Base-by-base conservation (phyloP, 2,113 vertebrate genomes). In the Ranitomeya variabilis region DNA sequence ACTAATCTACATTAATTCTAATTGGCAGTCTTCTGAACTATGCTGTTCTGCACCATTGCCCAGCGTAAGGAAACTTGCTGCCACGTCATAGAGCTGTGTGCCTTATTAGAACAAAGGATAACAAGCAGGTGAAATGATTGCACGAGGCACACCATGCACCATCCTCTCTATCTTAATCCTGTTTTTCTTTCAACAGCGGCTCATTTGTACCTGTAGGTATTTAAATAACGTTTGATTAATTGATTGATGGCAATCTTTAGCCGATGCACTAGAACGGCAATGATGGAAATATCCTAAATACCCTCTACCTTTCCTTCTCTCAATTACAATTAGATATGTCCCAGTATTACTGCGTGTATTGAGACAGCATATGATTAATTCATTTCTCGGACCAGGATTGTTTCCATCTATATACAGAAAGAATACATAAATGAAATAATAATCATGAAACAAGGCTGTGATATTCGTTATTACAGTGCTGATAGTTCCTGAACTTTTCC, bases 1-100 rank as follows among this genome's bases (percentile, higher is more conserved):
- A 88, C 79, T 83, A 88, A 88, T 88, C 86, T 82, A 74, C 86
- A 83, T 64, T 88, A 88, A 88, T 88, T 88, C 80, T 88, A 83
- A 83, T 76, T 83, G 67, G 71, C 80, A 88, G 67, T 88, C 37
- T 83, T 83, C 69, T 88, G 69, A 88, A 83, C 87, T 88, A 83
- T 83, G 69, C 21, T 66, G 80, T 83, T 88, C 80, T 66, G 87
- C 87, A 54, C 71, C 80, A 88, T 66, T 83, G 87, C 80, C 69
- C 69, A 62, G 57, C 69, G 87, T 83, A 88, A 55, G 83, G 69
- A 45, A 76, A 16, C 79, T 51, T 73, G 66, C 78, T 82, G 15
- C 64, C 71, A 73, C 80, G 66, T 87, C 86, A 73, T n/a, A 51
- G 67, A 87, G 66, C 73, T 73, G 64, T 57, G 64, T 60, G 54